A percentile compares a stretch with the other conserved stretches of the same genome.
Evolutionary conservation across 2,888 invertebrate genomes (phyloP).

Genomic region (Athalia circularis): DNA sequence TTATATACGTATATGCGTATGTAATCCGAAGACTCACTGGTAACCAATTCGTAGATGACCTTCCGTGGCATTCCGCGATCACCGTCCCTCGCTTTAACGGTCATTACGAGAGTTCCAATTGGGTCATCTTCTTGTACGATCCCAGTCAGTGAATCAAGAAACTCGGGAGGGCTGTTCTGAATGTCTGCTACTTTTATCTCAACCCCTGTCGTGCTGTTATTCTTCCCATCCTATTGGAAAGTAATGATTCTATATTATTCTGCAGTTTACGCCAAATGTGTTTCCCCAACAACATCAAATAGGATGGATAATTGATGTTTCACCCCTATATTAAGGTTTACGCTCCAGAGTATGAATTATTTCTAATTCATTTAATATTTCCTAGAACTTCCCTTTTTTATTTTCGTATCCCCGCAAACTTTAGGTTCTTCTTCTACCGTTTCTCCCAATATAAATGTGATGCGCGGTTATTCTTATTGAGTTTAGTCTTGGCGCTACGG

Average conservation of each 20-base stretch:
- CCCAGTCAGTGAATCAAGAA: slow-evolving; percentile 86
- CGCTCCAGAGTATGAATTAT: too few relatives aligned
- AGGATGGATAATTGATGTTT: too few relatives aligned
- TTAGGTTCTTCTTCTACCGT: too few relatives aligned
- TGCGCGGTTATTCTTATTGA: slow-evolving; percentile 20
- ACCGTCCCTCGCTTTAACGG: slow-evolving; percentile 88
- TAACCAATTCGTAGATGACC: slow-evolving; percentile 86
- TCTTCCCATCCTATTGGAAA: slow-evolving; percentile 82
- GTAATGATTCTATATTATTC: not conserved
- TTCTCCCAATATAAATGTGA: not conserved
- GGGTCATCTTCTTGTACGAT: slow-evolving; percentile 89
- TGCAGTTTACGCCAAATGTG: too few relatives aligned
- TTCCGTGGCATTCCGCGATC: slow-evolving; percentile 89
- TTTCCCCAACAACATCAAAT: too few relatives aligned
- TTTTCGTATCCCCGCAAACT: too few relatives aligned
- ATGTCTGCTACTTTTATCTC: slow-evolving; percentile 89
- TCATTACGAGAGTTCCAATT: slow-evolving; percentile 88
- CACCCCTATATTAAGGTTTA: too few relatives aligned
- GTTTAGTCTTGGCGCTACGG: slow-evolving; percentile 24
- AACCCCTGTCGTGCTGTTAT: slow-evolving; percentile 84
- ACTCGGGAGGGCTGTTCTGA: slow-evolving; percentile 91
- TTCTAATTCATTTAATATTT: too few relatives aligned
- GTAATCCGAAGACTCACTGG: slow-evolving; percentile 79
- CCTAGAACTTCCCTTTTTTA: too few relatives aligned
- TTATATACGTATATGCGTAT: not conserved